Base-by-base conservation (phyloP, 1,140 invertebrate species). In the Leptinotarsa lineolata region DNA sequence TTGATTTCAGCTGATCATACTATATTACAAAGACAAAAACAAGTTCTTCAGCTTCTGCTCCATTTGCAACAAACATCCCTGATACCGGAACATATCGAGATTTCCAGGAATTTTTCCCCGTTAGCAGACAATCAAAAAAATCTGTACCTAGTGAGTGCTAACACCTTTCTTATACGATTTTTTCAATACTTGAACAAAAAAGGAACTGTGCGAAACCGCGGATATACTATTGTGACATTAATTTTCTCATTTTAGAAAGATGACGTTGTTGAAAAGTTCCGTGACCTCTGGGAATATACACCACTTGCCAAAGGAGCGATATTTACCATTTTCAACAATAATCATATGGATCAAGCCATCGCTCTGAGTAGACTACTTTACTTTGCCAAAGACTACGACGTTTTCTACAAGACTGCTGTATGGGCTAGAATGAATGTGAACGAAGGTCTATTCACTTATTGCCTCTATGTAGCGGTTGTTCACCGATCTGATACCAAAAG, bases 341-440 rank as follows among this genome's bases (percentile, higher is more conserved):
- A 86, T 39, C 87, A 90, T 65, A 81, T 87, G 21, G 82, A 88
- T 4, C 87, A 91, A 79, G 88, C 88, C 54, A 81, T 87, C 20
- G 79, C 84, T 3, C 83, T 91, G 21, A 91, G 89, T 87, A 84
- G 86, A 21, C 79, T 90, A 2, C 83, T 92, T 24, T 89, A 89
- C 85, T 87, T 86, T 76, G 89, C 90, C 48, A 89, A 90, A 80
- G 88, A 90, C 81, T 91, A 88, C 77, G 86, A 89, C 22, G 88
- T 87, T 30, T 91, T 92, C 85, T 88, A 89, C 81, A 88, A 88
- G 74, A 90, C 89, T 15, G 90, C 90, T 2, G 88, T 87, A 73
- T 91, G 89, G 88, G 87, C 89, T 21, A 85, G 90, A 21, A 85
- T 89, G 72, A 81, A 88, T 78, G 84, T 91, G 75, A 92, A 92